A percentile compares a stretch with the other conserved stretches of the same genome.
phyloP scores from a whole-genome alignment of 2,113 vertebrate genomes.

The Ursus arctos region DNA sequence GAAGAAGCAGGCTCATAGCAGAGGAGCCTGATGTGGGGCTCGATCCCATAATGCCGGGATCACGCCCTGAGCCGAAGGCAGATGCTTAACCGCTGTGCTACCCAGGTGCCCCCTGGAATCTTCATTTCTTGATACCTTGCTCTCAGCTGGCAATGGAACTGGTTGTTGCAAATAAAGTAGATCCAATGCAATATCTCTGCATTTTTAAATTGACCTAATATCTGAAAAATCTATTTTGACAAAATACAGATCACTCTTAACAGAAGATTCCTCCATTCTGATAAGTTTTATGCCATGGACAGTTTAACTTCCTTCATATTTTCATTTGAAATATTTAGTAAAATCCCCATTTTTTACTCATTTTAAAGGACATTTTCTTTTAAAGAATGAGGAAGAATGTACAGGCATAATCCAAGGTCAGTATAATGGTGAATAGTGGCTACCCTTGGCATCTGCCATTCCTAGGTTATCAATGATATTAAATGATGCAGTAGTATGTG shows the following conservation, averaged over 20 bases:
- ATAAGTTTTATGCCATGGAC: background rate
- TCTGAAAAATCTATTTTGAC: background rate
- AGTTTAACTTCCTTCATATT: background rate
- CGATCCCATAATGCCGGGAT: no score
- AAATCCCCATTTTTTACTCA: background rate
- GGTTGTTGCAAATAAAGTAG: background rate
- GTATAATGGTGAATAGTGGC: background rate
- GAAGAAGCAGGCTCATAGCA: no score
- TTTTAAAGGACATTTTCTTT: background rate
- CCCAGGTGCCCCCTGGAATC: no score
- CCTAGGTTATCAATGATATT: background rate
- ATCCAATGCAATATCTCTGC: background rate
- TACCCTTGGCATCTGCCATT: background rate
- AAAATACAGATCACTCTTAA: background rate
- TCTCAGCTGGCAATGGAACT: background rate
- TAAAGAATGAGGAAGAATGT: background rate
- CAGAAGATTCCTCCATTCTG: background rate
- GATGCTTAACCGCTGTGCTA: no score
- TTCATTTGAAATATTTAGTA: background rate
- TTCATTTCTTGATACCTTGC: background rate
- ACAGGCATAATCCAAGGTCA: background rate
- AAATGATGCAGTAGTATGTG: background rate
- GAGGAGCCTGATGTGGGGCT: no score
- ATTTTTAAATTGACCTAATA: background rate
- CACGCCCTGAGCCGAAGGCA: no score